Conservation (phyloP, 1,140 invertebrate genomes). For the Cylas formicarius region DNA sequence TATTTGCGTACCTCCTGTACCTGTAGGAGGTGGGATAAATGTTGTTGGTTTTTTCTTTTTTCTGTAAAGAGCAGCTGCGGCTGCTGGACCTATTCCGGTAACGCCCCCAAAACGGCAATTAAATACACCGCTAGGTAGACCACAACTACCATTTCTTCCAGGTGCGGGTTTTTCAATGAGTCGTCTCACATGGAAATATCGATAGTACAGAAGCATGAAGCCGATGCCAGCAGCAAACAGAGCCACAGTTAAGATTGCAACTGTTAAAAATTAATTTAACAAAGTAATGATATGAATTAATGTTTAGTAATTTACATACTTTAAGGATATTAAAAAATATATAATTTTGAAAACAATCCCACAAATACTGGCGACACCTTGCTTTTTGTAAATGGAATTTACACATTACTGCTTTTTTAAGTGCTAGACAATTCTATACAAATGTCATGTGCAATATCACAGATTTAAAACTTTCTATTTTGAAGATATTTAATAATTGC, state of each 20-base stretch:
- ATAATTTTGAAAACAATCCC: too few species aligned
- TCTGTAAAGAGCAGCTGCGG: constrained; percentile 46
- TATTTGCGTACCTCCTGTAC: not conserved
- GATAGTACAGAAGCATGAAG: constrained; percentile 82
- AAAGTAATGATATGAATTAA: not conserved
- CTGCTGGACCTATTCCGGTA: constrained; percentile 32
- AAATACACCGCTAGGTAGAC: constrained; percentile 78
- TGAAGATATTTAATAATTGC: too few species aligned
- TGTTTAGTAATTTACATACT: not conserved
- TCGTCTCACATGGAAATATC: constrained; percentile 62
- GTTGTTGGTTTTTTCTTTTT: constrained; percentile 87
- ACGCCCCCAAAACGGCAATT: constrained; percentile 78
- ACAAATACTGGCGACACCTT: too few species aligned
- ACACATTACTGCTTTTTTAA: too few species aligned
- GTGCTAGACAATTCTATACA: too few species aligned
- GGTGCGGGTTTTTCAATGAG: constrained; percentile 36
- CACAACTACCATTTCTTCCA: constrained; percentile 10
- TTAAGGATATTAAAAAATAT: too few species aligned
- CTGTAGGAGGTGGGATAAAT: constrained; percentile 76
- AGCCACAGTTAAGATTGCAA: constrained; percentile 36
- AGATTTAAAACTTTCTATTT: too few species aligned
- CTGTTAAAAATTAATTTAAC: constrained; percentile 4
- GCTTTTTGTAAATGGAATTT: too few species aligned
- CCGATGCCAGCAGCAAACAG: constrained; percentile 70
- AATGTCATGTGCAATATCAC: too few species aligned